Base-by-base conservation (phyloP, 2,797 vertebrate genomes). In the Antrozous pallidus region DNA sequence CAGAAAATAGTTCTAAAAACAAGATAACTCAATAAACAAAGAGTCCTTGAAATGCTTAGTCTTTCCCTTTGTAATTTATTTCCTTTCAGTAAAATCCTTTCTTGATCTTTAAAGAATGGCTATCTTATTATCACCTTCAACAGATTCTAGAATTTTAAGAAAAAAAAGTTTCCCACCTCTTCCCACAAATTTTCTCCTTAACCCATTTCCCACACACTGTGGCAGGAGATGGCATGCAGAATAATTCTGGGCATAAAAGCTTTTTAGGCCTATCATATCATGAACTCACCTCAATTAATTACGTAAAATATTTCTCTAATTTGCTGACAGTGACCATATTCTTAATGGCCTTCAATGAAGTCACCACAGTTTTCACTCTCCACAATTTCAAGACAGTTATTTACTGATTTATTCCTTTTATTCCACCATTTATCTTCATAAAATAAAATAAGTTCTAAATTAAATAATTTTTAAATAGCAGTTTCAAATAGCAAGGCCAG, bases 401-500 rank as follows among this genome's bases (percentile, higher is more conserved):
- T 94, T 90, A 93, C 82, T 77, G 24, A 65, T 58, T 94, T 63
- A 82, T 95, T 93, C 86, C 74, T 90, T 92, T 94, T 70, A 93
- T 14, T 83, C 47, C 16, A 90, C 33, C 82, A 87, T 88, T 90
- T 89, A 67, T 82, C 82, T 91, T 95, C 86, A 93, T 89, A 82
- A 96, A 94, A 80, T 90, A 87, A 92, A 92, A 61, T 54, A 91
- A 81, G 28, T 93, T 88, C 70, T 79, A 96, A 97, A 82, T 86
- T 82, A 95, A 94, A 80, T 31, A 45, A 81, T 85, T 86, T 86
- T 83, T 86, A 85, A 94, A 82, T 61, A 63, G 36, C 56, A 78
- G 26, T 61, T 92, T 95, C 75, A 63, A 91, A 70, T 16, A 71
- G 49, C 51, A 58, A 81, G 38, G 51, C 51, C 83, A 95, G 45